phyloP scores from a whole-genome alignment of 1,140 invertebrate genomes.

The Musca vetustissima region DNA sequence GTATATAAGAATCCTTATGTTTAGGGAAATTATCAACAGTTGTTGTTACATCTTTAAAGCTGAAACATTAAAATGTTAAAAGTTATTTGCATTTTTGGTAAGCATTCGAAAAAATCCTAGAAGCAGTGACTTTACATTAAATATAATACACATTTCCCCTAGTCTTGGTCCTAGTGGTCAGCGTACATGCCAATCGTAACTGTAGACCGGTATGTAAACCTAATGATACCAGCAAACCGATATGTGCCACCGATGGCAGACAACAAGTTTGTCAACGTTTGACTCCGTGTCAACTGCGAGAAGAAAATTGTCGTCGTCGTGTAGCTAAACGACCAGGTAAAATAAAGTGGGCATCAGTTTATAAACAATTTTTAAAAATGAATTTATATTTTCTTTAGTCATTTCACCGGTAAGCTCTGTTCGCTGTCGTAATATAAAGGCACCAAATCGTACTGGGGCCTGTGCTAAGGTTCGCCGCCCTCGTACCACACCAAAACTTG shows the following conservation, averaged over 20 bases:
- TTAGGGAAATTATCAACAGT: background rate
- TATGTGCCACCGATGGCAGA: background rate
- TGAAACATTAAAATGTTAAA: no score
- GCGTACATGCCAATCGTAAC: no score
- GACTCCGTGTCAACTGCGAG: background rate
- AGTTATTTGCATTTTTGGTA: no score
- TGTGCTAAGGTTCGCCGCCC: background rate
- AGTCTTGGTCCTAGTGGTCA: no score
- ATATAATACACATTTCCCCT: no score
- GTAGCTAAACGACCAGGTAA: background rate
- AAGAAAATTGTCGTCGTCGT: background rate
- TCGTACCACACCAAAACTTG: background rate
- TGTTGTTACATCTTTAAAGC: background rate
- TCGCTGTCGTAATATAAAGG: background rate
- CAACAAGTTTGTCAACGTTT: background rate
- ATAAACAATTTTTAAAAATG: no score
- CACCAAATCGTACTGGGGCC: background rate
- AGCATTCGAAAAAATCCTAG: background rate
- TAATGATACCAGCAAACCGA: background rate
- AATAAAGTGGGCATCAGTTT: background rate
- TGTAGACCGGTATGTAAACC: background rate
- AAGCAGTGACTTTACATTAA: no score
- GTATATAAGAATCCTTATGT: background rate
- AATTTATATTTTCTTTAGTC: no score
- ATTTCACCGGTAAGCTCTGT: no score